Evolutionary conservation across 2,888 invertebrate species (phyloP).

Genomic region (Drosophila anomalata): DNA sequence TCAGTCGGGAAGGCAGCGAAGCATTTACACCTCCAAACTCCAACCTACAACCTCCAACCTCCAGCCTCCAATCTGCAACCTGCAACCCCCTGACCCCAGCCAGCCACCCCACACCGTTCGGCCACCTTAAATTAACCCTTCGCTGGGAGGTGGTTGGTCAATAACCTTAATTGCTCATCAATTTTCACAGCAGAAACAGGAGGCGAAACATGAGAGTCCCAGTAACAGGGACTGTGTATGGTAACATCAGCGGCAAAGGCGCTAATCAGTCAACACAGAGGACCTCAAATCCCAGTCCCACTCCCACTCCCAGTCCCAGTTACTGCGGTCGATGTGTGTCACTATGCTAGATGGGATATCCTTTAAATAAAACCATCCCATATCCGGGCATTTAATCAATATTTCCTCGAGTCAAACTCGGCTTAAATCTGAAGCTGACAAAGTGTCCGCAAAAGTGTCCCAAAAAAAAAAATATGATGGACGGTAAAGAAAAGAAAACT

Average conservation of each 20-base stretch:
- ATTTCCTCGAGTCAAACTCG: conserved; percentile 35
- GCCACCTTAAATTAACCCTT: conserved; percentile 16
- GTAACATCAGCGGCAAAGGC: conserved; percentile 41
- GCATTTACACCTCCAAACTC: conserved; percentile 48
- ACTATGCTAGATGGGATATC: conserved; percentile 35
- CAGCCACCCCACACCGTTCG: background rate
- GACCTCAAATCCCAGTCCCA: conserved; percentile 14
- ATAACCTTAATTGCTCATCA: conserved; percentile 77
- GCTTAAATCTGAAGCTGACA: conserved; percentile 53
- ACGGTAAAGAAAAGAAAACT: background rate
- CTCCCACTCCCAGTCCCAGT: background rate
- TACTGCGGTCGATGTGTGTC: conserved; percentile 47
- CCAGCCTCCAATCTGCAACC: too few relatives aligned
- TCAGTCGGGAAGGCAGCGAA: conserved; percentile 41
- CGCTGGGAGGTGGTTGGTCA: conserved; percentile 56
- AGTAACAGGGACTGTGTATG: background rate
- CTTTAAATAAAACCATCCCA: conserved; percentile 10
- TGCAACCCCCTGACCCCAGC: background rate
- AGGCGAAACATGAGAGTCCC: background rate
- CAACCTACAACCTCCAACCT: conserved; percentile 16
- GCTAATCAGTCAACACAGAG: conserved; percentile 58
- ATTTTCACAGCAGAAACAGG: conserved; percentile 44
- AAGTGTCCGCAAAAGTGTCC: conserved; percentile 56
- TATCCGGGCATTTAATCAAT: conserved; percentile 57
- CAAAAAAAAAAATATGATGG: background rate